These are phyloP conservation scores for Aratinga solstitialis DNA, from an alignment of 2,797 vertebrate genomes.

Conservation along the genomic window DNA sequence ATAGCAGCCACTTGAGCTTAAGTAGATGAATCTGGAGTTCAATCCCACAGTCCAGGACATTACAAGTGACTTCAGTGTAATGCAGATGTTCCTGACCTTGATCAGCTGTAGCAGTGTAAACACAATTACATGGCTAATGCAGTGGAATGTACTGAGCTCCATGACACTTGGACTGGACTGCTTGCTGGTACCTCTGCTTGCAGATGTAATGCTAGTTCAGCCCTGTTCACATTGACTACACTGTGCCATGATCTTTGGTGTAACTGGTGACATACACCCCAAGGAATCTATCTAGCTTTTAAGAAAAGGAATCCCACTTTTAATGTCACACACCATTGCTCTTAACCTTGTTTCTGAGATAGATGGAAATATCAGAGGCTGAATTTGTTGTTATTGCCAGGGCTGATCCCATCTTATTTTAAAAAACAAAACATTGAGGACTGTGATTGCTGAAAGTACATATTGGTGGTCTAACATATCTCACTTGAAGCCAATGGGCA, in stretches of 20 bases:
- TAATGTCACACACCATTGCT: background rate
- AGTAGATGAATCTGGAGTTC: background rate
- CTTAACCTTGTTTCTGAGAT: background rate
- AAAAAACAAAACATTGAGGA: background rate
- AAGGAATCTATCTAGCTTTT: background rate
- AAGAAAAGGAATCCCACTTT: background rate
- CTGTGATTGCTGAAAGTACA: background rate
- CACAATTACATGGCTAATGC: background rate
- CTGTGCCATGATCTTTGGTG: background rate
- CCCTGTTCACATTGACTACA: too few species aligned
- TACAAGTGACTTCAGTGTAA: background rate
- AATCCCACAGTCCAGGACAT: background rate
- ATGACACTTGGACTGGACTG: background rate
- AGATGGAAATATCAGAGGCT: background rate
- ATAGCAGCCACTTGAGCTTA: background rate
- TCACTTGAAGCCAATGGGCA: background rate
- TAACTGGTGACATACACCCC: background rate
- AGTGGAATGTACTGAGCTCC: background rate
- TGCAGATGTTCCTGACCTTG: background rate
- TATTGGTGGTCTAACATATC: background rate
- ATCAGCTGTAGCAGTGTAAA: background rate
- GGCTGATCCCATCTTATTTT: background rate
- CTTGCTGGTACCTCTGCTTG: background rate
- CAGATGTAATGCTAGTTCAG: background rate
- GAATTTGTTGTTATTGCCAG: background rate